Conservation (phyloP, 2,797 vertebrate species). For the Parotocinclus haroldoi region DNA sequence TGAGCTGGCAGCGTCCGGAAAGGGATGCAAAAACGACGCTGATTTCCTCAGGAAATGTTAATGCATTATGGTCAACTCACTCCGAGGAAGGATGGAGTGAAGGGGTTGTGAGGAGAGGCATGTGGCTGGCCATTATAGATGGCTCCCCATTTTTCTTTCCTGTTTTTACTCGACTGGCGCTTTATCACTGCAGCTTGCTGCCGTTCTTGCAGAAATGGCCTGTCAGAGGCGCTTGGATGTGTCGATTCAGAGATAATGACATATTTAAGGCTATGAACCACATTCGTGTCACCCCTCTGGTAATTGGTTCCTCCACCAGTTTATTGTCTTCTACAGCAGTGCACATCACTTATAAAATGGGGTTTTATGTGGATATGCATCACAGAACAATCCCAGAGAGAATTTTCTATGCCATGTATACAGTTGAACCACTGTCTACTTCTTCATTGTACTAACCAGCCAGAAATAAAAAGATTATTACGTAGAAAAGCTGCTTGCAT, state of each 20-base stretch:
- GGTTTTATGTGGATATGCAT: no score
- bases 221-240: conserved; percentile 68
- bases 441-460: no score
- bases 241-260: conserved; percentile 93
- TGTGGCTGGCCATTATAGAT: conserved; percentile 49
- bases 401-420: no score
- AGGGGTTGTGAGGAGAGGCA: conserved; percentile 23
- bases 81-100: conserved; percentile 27
- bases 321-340: conserved; percentile 63
- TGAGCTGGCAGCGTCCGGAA: conserved; percentile 2
- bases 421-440: conserved; percentile 26
- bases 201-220: conserved; percentile 65
- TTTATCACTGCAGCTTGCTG: conserved; percentile 64
- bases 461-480: no score
- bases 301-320: conserved; percentile 89
- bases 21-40: conserved; percentile 23
- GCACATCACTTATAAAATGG: no score
- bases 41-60: conserved; percentile 44
- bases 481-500: no score
- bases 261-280: conserved; percentile 85
- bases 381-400: not conserved
- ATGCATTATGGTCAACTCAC: conserved; percentile 40
- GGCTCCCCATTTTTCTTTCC: conserved; percentile 40
- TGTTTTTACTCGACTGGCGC: conserved; percentile 37
- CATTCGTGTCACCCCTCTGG: conserved; percentile 80